Base-by-base conservation (phyloP, 2,888 invertebrate genomes). In the Brachyptera risi region DNA sequence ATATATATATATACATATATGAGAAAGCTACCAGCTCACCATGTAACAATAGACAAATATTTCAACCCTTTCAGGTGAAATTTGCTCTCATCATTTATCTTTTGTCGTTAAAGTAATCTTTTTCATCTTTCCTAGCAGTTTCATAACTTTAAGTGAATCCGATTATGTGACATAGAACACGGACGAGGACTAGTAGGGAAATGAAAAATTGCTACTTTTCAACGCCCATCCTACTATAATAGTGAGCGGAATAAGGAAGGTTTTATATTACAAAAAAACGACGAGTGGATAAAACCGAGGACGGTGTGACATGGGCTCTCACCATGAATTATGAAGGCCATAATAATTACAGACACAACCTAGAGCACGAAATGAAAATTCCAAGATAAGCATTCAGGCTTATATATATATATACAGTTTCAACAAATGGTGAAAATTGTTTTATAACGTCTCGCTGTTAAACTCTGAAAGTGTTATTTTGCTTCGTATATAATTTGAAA, bases 331-430 rank as follows among this genome's bases (percentile, higher is more conserved):
- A 61, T 61, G 57, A 40, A 26, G 49, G 61, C 35, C 58, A 61
- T 61, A 61, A 61, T 61, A 61, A 61, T 61, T 61, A 61, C 61
- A 58, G 61, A 40, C 61, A 50, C 51, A 58, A 51, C 31, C 42
- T 23, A 35, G 51, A 17, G 51, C 35, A 49, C 56, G 51, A 58
- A 61, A 61, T 61, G 61, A 61, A 58, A 58, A 61, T 61, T 61
- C 42, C 50, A 58, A 24, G 57, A 61, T 61, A 61, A 61, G 61
- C 35, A 49, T 56, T 40, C 51, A 21, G 54, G 54, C 35, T 37
- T 37, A 54, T 37, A 54, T 37, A 54, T 37, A 54, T 37, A n/a
- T n/a, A n/a, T n/a, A n/a, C n/a, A n/a, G n/a, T 54, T 54, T 54
- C 35, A 21, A 31, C 19, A 17, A 44, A 44, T 5, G 38, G 35